phyloP scores from a whole-genome alignment of 2,888 invertebrate genomes.

The Agriopis aurantiaria region DNA sequence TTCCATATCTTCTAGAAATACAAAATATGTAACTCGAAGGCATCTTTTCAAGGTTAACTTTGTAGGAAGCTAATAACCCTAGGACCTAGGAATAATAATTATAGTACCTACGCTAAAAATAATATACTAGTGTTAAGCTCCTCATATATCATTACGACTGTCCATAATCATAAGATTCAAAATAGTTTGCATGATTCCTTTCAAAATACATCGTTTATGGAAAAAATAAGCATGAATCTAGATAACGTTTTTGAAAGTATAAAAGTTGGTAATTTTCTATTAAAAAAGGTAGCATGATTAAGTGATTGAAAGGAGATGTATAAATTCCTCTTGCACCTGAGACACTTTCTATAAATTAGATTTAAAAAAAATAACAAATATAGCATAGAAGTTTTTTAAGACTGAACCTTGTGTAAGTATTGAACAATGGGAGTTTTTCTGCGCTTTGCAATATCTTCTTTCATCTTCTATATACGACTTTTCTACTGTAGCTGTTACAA shows the following conservation, averaged over 20 bases:
- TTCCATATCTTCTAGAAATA: conserved; percentile 14
- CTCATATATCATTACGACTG: conserved; percentile 41
- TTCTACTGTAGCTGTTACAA: conserved; percentile 32
- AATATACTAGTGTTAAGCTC: conserved; percentile 33
- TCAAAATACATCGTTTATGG: conserved; percentile 40
- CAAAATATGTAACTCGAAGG: conserved; percentile 18
- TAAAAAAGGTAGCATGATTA: conserved; percentile 58
- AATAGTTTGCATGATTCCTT: conserved; percentile 57
- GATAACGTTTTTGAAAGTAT: conserved; percentile 10
- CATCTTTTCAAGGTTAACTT: conserved; percentile 42
- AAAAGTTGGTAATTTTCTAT: conserved; percentile 15
- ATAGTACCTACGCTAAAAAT: conserved; percentile 10
- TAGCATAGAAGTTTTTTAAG: conserved; percentile 17
- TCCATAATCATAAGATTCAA: conserved; percentile 45
- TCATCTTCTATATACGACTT: conserved; percentile 28
- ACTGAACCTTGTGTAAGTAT: conserved; percentile 27
- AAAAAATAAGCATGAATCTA: conserved; percentile 39
- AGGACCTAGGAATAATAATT: conserved; percentile 17
- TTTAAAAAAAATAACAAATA: conserved; percentile 40
- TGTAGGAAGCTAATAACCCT: conserved; percentile 22
- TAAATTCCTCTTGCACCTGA: conserved; percentile 24
- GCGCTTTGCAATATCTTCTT: conserved; percentile 30
- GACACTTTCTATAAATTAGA: conserved; percentile 15
- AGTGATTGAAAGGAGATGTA: conserved; percentile 48
- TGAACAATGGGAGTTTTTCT: conserved; percentile 24